Conservation (phyloP, 2,888 invertebrate species). For the Drosophila anceps region DNA sequence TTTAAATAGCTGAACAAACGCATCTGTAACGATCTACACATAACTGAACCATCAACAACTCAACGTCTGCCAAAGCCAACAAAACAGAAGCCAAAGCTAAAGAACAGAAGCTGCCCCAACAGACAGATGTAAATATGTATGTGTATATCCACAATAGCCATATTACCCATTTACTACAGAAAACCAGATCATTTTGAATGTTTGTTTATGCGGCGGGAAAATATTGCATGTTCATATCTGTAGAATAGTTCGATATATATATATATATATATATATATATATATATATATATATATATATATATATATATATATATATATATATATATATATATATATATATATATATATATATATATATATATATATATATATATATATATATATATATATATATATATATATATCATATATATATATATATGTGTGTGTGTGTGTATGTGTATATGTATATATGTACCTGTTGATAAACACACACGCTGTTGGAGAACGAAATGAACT, state of each 20-base stretch:
- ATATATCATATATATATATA: conserved; percentile 17
- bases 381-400: conserved; percentile 9
- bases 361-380: conserved; percentile 30
- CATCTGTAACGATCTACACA: conserved; percentile 41
- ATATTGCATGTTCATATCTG: conserved; percentile 67
- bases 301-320: conserved; percentile 18
- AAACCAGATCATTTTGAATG: conserved; percentile 64
- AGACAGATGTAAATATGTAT: neutral
- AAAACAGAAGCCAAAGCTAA: conserved; percentile 43
- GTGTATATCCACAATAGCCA: neutral
- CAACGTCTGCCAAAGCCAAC: conserved; percentile 50
- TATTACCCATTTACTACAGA: neutral
- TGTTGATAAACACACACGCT: conserved; percentile 30
- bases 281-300: conserved; percentile 10
- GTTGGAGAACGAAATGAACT: conserved; percentile 30
- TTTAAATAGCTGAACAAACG: conserved; percentile 54
- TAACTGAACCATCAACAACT: conserved; percentile 32
- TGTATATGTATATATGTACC: neutral
- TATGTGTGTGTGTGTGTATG: no score
- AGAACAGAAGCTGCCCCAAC: conserved; percentile 36
- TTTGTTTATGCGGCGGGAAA: conserved; percentile 70
- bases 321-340: conserved; percentile 24
- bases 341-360: neutral
- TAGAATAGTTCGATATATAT: conserved; percentile 27
- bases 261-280: conserved; percentile 15